phyloP scores from a whole-genome alignment of 1,140 invertebrate species.

The Anadara kagoshimensis region DNA sequence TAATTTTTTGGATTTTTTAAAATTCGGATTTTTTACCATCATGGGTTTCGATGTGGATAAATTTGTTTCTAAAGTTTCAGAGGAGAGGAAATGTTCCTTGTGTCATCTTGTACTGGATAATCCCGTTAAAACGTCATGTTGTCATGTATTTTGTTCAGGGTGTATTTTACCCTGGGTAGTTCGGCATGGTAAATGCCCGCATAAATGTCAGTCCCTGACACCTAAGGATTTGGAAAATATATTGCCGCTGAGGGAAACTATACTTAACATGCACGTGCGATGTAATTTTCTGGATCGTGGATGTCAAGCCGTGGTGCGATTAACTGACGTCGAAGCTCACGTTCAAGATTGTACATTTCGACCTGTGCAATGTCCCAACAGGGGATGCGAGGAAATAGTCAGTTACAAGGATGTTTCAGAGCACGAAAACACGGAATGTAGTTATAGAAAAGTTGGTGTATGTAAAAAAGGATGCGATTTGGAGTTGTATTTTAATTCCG shows the following conservation, averaged over 20 bases:
- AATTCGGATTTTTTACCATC: too few species aligned
- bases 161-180: constrained; percentile 60
- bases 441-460: constrained; percentile 43
- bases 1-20: too few species aligned
- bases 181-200: constrained; percentile 50
- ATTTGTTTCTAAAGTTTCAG: constrained; percentile 50
- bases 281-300: constrained; percentile 50
- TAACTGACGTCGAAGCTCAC: constrained; percentile 48
- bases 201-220: constrained; percentile 43
- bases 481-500: constrained; percentile 35
- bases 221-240: constrained; percentile 50
- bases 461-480: constrained; percentile 56
- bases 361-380: constrained; percentile 46
- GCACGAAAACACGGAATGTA: constrained; percentile 46
- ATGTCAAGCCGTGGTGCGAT: constrained; percentile 41
- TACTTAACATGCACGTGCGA: constrained; percentile 51
- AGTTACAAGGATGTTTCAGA: constrained; percentile 28
- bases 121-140: constrained; percentile 54
- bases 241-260: constrained; percentile 47
- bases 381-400: constrained; percentile 40
- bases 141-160: constrained; percentile 58
- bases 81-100: constrained; percentile 54
- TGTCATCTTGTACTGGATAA: constrained; percentile 58
- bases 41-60: constrained; percentile 60
- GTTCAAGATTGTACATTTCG: constrained; percentile 43